Conservation (phyloP, 2,797 vertebrate genomes). For the Arctocebus calabarensis region DNA sequence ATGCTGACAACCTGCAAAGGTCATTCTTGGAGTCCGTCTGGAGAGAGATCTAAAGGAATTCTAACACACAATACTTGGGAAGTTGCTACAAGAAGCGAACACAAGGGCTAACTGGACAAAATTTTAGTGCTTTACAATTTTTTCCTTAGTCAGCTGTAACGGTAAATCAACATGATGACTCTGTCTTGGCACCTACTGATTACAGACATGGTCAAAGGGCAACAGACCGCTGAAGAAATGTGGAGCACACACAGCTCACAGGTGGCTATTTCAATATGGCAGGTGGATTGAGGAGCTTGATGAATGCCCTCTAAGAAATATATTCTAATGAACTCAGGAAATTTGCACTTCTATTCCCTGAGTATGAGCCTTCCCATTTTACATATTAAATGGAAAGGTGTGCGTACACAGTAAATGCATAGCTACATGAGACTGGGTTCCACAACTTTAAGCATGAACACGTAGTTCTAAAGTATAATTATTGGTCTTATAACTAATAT, state of each 20-base stretch:
- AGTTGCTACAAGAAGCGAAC: not conserved
- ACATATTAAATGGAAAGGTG: not conserved
- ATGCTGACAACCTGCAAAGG: not conserved
- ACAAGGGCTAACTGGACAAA: not conserved
- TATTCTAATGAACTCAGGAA: not conserved
- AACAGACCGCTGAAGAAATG: not conserved
- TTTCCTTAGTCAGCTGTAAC: not conserved
- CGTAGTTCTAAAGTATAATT: not conserved
- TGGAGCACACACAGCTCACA: not conserved
- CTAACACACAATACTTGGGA: not conserved
- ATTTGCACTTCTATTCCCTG: not conserved
- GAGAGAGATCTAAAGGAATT: not conserved
- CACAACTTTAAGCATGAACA: not conserved
- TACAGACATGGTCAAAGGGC: conserved; percentile 10
- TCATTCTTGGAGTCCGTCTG: not conserved
- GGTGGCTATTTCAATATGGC: not conserved
- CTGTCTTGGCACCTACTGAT: not conserved
- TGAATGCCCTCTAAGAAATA: not conserved
- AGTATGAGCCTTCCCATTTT: not conserved
- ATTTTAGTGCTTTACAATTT: not conserved
- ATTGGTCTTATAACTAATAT: not conserved
- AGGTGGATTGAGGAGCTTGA: not conserved
- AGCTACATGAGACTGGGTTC: not conserved
- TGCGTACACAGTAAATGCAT: not conserved
- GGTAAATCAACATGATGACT: not conserved